Conservation (phyloP, 2,113 vertebrate genomes). For the Propithecus coquereli region DNA sequence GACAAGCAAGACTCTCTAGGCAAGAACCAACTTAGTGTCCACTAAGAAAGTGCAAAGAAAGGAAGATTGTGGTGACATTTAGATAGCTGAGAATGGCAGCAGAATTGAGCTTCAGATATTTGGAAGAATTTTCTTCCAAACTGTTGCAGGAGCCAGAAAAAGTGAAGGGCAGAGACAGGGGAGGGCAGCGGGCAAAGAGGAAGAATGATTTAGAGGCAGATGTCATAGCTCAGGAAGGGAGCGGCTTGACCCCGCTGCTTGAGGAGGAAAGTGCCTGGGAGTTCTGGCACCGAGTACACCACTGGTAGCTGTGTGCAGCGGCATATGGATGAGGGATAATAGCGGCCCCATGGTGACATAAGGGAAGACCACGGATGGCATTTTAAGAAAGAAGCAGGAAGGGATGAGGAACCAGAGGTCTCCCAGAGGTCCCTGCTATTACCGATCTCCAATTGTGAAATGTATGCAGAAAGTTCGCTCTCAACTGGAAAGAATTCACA, state of each 20-base stretch:
- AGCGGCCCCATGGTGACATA: neutral
- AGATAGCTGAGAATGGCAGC: neutral
- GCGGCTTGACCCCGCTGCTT: accelerated
- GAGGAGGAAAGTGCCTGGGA: neutral
- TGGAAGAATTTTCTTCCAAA: neutral
- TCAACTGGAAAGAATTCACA: slow-evolving; percentile 39
- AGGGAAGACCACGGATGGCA: neutral
- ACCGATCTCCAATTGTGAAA: neutral
- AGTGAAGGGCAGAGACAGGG: neutral
- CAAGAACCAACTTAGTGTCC: neutral
- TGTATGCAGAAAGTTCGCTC: slow-evolving; percentile 33
- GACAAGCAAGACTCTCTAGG: neutral
- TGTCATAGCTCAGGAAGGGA: neutral
- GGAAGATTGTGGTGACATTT: neutral
- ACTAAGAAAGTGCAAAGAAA: neutral
- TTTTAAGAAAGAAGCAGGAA: slow-evolving; percentile 38
- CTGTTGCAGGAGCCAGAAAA: neutral
- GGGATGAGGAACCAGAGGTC: neutral
- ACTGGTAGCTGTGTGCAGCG: neutral
- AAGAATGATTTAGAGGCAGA: neutral
- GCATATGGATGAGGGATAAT: neutral
- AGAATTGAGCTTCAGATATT: neutral
- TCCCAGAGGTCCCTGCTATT: neutral
- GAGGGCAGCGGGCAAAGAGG: neutral
- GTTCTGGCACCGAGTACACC: neutral